These are phyloP conservation scores for Phoebastria nigripes DNA, from an alignment of 2,797 vertebrate species.

Conservation along the genomic window DNA sequence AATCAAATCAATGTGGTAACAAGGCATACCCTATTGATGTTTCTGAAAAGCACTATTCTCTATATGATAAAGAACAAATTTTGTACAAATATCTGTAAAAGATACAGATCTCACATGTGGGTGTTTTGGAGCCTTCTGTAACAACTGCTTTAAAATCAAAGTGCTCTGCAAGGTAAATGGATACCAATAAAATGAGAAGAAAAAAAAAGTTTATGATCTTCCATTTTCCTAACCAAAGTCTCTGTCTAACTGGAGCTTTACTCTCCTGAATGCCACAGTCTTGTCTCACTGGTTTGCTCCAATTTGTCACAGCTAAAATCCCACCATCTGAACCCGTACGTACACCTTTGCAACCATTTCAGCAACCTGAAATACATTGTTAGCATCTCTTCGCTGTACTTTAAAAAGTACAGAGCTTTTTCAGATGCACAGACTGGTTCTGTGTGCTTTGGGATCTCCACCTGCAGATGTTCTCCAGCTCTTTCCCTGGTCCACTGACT, in stretches of 20 bases:
- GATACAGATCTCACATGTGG: background rate
- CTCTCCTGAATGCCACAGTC: background rate
- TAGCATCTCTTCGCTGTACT: background rate
- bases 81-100: background rate
- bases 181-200: background rate
- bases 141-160: background rate
- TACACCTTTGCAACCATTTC: no score
- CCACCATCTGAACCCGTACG: accelerated
- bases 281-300: background rate
- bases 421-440: no score
- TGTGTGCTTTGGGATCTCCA: background rate
- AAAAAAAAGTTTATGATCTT: background rate
- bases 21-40: background rate
- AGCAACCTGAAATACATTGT: no score
- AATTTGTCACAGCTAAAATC: background rate
- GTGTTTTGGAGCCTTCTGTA: background rate
- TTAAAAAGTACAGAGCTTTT: background rate
- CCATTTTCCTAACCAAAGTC: background rate
- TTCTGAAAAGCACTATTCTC: background rate
- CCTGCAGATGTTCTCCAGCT: background rate
- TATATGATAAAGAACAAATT: background rate
- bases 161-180: background rate
- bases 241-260: background rate
- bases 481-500: background rate
- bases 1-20: background rate